Evolutionary conservation across 35 echinoderm and acorn worm species (phyloP).

Genomic region (Nesometra sesokonis): DNA sequence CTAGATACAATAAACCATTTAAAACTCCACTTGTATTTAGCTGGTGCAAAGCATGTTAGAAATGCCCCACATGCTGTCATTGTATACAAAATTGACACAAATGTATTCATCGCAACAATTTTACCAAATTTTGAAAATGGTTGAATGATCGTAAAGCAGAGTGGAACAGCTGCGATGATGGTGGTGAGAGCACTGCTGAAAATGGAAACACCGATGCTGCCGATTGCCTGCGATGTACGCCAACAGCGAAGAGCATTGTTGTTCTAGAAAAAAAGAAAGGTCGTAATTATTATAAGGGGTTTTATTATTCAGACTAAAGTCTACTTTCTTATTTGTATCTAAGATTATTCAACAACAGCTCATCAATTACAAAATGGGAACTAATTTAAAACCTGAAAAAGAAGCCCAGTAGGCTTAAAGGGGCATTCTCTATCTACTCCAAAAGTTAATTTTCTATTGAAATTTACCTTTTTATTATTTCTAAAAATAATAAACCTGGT

Average conservation of each 20-base stretch:
- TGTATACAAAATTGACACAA: conserved; percentile 76
- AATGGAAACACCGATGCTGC: conserved; percentile 87
- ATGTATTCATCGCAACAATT: conserved; percentile 90
- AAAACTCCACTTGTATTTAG: conserved; percentile 57
- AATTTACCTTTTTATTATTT: no score
- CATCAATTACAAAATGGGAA: no score
- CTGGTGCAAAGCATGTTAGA: conserved; percentile 50
- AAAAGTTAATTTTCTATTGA: no score
- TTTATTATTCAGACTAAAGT: no score
- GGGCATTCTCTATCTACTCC: no score
- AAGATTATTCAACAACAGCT: no score
- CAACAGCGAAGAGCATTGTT: conserved; percentile 33
- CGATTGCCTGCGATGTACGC: conserved; percentile 61
- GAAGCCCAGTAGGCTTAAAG: no score
- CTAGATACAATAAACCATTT: conserved; percentile 53
- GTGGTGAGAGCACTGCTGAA: conserved; percentile 86
- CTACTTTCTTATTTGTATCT: no score
- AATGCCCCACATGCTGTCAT: conserved; percentile 68
- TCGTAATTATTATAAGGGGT: no score
- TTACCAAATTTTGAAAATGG: conserved; percentile 93
- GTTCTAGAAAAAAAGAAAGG: background rate
- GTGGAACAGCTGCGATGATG: conserved; percentile 77
- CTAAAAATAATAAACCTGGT: no score
- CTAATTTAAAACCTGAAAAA: no score
- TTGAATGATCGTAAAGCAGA: conserved; percentile 77